phyloP scores from a whole-genome alignment of 2,888 invertebrate species.

The Rhamnusium bicolor region DNA sequence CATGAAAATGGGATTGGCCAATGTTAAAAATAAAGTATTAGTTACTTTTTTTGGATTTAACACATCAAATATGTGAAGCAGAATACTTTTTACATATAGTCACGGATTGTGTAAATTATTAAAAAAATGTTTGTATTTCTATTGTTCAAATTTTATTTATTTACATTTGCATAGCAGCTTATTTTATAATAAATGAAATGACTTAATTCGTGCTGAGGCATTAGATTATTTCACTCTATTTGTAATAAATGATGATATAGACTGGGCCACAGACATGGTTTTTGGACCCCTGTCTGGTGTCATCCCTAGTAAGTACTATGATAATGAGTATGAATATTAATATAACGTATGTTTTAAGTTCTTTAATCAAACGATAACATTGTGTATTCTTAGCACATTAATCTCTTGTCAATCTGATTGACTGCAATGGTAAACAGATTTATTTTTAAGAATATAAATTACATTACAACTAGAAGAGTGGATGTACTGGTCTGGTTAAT shows the following conservation, averaged over 20 bases:
- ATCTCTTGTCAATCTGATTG: constrained; percentile 28
- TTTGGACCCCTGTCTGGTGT: constrained; percentile 12
- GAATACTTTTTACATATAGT: too few relatives aligned
- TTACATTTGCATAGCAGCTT: too few relatives aligned
- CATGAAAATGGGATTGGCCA: background rate
- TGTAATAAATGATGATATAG: background rate
- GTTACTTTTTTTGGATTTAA: background rate
- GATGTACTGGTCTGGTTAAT: constrained; percentile 7
- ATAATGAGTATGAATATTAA: constrained; percentile 23
- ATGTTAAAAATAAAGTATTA: background rate
- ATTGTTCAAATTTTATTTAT: too few relatives aligned
- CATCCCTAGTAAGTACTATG: constrained; percentile 19
- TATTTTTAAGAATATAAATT: constrained; percentile 21
- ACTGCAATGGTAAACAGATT: constrained; percentile 25
- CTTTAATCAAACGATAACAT: constrained; percentile 29
- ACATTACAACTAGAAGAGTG: background rate
- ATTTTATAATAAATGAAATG: too few relatives aligned
- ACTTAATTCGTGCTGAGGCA: too few relatives aligned
- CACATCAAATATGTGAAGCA: too few relatives aligned
- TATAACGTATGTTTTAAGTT: constrained; percentile 9
- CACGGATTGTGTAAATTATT: too few relatives aligned
- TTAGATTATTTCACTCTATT: too few relatives aligned
- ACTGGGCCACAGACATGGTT: background rate
- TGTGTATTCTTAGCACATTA: constrained; percentile 25
- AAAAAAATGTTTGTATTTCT: too few relatives aligned